Evolutionary conservation across 2,888 invertebrate species (phyloP).

Genomic region (Taenaris catops): DNA sequence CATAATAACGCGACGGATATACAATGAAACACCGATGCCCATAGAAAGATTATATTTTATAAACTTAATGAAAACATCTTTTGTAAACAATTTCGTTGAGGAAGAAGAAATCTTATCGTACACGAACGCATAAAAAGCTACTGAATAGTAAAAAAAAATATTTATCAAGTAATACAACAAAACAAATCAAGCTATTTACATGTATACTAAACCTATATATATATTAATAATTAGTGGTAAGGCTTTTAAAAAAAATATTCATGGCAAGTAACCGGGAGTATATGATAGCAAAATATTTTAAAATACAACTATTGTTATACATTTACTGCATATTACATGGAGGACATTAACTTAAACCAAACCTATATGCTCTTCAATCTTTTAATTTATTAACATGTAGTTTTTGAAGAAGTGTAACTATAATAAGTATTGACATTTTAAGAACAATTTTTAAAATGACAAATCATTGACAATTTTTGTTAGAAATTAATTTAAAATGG

Average conservation of each 20-base stretch:
- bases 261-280: conserved; percentile 32
- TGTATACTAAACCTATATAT: conserved; percentile 21
- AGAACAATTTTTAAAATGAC: no score
- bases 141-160: conserved; percentile 2
- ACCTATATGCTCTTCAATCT: no score
- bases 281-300: conserved; percentile 6
- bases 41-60: conserved; percentile 21
- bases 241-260: conserved; percentile 35
- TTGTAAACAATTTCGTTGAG: no score
- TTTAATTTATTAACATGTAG: no score
- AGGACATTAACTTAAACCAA: not conserved
- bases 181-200: conserved; percentile 29
- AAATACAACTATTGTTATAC: not conserved
- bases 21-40: conserved; percentile 3
- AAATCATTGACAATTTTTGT: no score
- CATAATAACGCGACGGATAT: no score
- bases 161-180: conserved; percentile 11
- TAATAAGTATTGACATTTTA: no score
- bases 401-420: no score
- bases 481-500: conserved; percentile 15
- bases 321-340: no score
- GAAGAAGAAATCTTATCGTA: no score
- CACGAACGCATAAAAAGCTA: conserved; percentile 2
- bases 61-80: conserved; percentile 19
- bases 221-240: conserved; percentile 40